Base-by-base conservation (phyloP, 2,797 vertebrate species). In the Sebastolobus alascanus region DNA sequence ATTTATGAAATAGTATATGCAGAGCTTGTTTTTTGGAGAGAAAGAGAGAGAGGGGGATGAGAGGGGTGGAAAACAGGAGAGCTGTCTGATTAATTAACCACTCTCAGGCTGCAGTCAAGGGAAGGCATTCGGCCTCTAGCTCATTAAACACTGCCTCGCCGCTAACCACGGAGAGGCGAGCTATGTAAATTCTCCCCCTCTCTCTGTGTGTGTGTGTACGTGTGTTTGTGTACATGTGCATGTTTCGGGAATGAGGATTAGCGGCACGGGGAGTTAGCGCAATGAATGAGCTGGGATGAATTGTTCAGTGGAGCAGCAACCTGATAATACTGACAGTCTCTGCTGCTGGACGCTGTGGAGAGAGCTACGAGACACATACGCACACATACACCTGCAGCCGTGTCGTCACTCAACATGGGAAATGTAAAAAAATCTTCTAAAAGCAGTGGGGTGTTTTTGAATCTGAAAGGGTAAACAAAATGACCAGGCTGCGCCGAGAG, bases 11-110 rank as follows among this genome's bases (percentile, higher is more conserved):
- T 27, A 46, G 4, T 18, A 16, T 22, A 40, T 35, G 61, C 40
- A 43, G 59, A 75, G 72, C 20, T 75, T 43, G 56, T 55, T 75
- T 2, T 2, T 20, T 31, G 33, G 43, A n/a, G 35, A 35, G 46
- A 50, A 35, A n/a, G 8, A 2, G 33, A 4, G 1, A 4, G 46
- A 7, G 8, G 8, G 0, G 46, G 2, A 22, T 8, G 6, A 18
- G 14, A 18, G 25, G 9, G 40, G 16, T 20, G 54, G 52, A 22
- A 50, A 82, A 73, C 40, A 27, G 67, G 68, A 82, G 80, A 78
- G 80, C 87, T 73, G 80, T 89, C 88, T 93, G 93, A 95, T 95
- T 95, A 94, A 95, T 95, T 95, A 95, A 93, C 86, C 80, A 77
- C 90, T 93, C 89, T 71, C 77, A 75, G 77, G 73, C 90, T 87